Evolutionary conservation across 2,888 invertebrate species (phyloP).

Genomic region (Chrysodeixis includens): DNA sequence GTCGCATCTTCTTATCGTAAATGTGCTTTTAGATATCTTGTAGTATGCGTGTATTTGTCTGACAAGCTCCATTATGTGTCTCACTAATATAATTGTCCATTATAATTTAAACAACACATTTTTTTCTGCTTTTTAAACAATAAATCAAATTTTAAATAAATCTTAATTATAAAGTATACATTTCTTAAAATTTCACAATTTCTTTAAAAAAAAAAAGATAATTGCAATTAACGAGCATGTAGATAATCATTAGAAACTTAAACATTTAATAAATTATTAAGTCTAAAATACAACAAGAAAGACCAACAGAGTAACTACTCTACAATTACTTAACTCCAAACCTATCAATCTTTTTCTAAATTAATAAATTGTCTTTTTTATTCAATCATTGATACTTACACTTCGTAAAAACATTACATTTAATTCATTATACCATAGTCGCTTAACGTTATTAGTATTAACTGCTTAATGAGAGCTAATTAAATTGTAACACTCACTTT

Average conservation of each 20-base stretch:
- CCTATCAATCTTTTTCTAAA: neutral
- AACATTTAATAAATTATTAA: neutral
- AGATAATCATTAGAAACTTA: neutral
- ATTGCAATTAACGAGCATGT: neutral
- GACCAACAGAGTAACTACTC: neutral
- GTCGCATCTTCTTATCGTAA: constrained; percentile 19
- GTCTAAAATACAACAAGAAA: neutral
- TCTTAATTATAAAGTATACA: neutral
- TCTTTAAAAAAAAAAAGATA: neutral
- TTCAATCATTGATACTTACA: neutral
- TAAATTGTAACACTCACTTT: neutral
- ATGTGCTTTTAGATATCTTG: constrained; percentile 33
- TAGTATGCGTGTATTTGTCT: constrained; percentile 15
- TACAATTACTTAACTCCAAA: neutral
- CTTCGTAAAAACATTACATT: neutral
- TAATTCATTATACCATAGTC: neutral
- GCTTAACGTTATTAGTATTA: neutral
- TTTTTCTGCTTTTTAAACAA: neutral
- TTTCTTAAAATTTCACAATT: neutral
- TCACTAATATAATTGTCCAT: neutral
- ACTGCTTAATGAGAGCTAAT: constrained; percentile 2
- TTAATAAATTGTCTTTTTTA: neutral
- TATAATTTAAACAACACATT: neutral
- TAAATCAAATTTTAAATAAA: neutral
- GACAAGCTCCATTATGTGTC: constrained; percentile 1